Base-by-base conservation (phyloP, 2,888 invertebrate genomes). In the Boloria selene region DNA sequence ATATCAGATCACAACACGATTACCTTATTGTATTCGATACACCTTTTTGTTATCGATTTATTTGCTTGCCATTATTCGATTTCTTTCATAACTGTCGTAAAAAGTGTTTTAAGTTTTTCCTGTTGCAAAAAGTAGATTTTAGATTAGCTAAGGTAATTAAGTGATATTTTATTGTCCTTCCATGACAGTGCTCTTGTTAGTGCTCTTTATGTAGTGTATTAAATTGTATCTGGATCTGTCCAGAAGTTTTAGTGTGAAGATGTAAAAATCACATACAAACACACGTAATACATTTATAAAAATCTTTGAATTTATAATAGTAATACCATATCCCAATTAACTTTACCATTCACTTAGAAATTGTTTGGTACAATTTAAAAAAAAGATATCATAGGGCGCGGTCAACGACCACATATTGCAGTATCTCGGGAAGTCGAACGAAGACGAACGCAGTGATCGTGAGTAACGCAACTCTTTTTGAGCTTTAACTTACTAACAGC, bases 371-470 rank as follows among this genome's bases (percentile, higher is more conserved):
- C 17, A 31, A 49, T 6, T 59, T 1, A 50, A 59, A 50, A 14
- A 59, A 50, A 45, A 56, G 22, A 56, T n/a, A 59, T 50, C 13
- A 26, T 49, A 70, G 71, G 72, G 72, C 72, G 70, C 69, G 73
- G 73, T 64, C 64, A 64, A 64, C 58, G 64, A 64, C 63, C 63
- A 63, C 55, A 51, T 58, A 52, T 52, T 64, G 58, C 64, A 64
- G 58, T 58, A 10, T 59, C 49, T 13, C 64, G 56, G 56, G 45
- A 51, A 62, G 51, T 64, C 51, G 17, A 26, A 59, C 51, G 63
- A 58, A 18, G 17, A 59, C 51, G 63, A 58, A 18, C 51, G 62
- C 58, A 53, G 62, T 62, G 53, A 56, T 65, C 59, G 59, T 50
- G 65, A 62, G 65, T 56, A 69, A 58, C 58, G 44, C 42, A 68